Evolutionary conservation across 1,140 invertebrate species (phyloP), one percentile per base, ranked within the genome.

Genomic region (Heliothis subflexa): DNA sequence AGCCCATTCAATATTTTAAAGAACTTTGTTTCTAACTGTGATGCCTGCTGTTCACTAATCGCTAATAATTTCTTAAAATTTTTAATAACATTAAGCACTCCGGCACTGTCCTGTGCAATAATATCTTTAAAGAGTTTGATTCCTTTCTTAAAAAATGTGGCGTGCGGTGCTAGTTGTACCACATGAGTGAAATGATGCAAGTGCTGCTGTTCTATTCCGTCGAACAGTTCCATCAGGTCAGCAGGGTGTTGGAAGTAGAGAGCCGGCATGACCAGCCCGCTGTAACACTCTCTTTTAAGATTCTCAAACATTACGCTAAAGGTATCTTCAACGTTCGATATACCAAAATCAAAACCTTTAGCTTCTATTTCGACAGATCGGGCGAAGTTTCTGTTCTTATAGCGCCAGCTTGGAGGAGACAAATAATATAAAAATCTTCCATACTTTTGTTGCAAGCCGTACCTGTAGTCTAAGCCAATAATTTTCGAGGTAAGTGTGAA

Each of bases 401-500:
- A 83, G 12, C 95, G 92, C 96, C 96, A 96, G 12, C 86, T 88
- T 50, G 95, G 93, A n/a, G 96, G 96, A 47, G 96, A 95, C 4
- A 96, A 85, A 81, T 95, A 95, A 85, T 95, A 96, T n/a, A 97
- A 89, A 89, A 96, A 96, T 82, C 95, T 95, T 72, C 96, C 96
- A 88, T 96, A 97, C 88, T 96, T 95, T 86, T 96, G 96, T 52
- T 95, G 95, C 25, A 95, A 91, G 47, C 94, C 87, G 94, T 96
- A 96, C 76, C 94, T 95, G 85, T 96, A 96, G 81, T 96, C 95
- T 77, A 95, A 93, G 12, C 93, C 93, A 49, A 96, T 95, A 18
- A 97, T 87, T 45, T 95, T 91, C 3, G 96, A 93, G 57, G 93
- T 94, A 7, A 95, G 89, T 57, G 95, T 93, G 83, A 92, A 93